Evolutionary conservation across 2,888 invertebrate species (phyloP), one percentile per base, ranked within the genome.

Genomic region (Temnothorax rugatulus): DNA sequence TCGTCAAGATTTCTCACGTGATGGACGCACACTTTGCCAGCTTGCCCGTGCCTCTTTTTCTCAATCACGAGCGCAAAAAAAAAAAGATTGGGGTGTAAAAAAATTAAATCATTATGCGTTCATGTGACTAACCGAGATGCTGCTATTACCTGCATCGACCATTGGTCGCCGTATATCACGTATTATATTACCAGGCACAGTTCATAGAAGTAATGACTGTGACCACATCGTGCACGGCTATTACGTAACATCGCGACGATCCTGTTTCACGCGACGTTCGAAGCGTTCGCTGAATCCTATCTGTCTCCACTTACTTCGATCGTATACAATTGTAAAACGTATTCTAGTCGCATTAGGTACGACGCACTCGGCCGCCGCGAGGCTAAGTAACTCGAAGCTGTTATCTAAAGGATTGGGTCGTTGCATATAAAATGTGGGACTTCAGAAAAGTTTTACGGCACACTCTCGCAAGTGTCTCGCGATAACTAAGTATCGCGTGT

Each of bases 231-330:
- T 29, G 5, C 18, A 25, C 50, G 34, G 63, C 59, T 38, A 64
- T 76, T 76, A 76, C 11, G 64, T 64, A 76, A 76, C 64, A 75
- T 50, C 18, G 64, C 38, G 47, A 64, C 64, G 75, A 76, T 76
- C 34, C 34, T 50, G 64, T 76, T 76, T 76, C 64, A 38, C 11
- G 50, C 18, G 47, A 21, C 21, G 75, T 75, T n/a, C 34, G 44
- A 75, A 63, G 44, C 13, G 15, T 47, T 63, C n/a, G 18, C 15
- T 18, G 13, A 76, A 64, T 64, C 44, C 47, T 75, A n/a, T 63
- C 63, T 64, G 34, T 18, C 61, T 75, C 15, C 47, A 75, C 15
- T 47, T 61, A n/a, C 25, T 29, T 47, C 21, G 21, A 76, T 76
- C 21, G 47, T 34, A 15, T 38, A 21, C 34, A 34, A 75, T 59